phyloP scores from a whole-genome alignment of 2,888 invertebrate genomes.

The Drosophila villosipedis region DNA sequence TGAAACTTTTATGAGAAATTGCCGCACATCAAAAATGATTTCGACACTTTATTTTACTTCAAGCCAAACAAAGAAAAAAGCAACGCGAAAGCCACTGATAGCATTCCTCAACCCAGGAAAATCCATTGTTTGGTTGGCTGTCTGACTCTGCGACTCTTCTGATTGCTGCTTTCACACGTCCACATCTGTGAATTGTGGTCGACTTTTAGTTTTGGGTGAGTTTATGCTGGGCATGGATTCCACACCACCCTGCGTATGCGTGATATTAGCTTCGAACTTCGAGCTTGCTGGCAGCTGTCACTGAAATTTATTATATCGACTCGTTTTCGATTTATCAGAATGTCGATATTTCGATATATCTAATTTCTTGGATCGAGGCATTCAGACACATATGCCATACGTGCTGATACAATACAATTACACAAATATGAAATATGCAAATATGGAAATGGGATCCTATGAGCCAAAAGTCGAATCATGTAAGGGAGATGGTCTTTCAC shows the following conservation, averaged over 20 bases:
- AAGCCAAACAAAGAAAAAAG: neutral
- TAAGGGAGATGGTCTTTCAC: neutral
- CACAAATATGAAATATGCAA: neutral
- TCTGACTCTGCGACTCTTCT: constrained; percentile 27
- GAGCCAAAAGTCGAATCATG: neutral
- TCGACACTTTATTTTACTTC: constrained; percentile 17
- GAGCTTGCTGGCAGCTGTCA: constrained; percentile 51
- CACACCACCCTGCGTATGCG: constrained; percentile 16
- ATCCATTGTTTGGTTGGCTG: constrained; percentile 58
- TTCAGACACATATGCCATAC: neutral
- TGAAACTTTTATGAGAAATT: constrained; percentile 69
- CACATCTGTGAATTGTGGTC: constrained; percentile 8
- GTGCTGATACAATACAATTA: neutral
- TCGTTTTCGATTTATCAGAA: constrained; percentile 15
- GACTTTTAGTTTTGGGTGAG: constrained; percentile 6
- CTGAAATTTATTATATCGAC: constrained; percentile 69
- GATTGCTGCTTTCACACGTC: constrained; percentile 60
- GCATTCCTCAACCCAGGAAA: constrained; percentile 9
- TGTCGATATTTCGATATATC: neutral
- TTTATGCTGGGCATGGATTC: neutral
- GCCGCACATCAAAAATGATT: constrained; percentile 59
- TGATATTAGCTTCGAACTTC: constrained; percentile 42
- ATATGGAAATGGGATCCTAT: neutral
- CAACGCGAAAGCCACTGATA: constrained; percentile 45
- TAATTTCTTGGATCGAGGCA: neutral